Conservation (phyloP, 2,888 invertebrate species). For the Pantelozetes paolii region DNA sequence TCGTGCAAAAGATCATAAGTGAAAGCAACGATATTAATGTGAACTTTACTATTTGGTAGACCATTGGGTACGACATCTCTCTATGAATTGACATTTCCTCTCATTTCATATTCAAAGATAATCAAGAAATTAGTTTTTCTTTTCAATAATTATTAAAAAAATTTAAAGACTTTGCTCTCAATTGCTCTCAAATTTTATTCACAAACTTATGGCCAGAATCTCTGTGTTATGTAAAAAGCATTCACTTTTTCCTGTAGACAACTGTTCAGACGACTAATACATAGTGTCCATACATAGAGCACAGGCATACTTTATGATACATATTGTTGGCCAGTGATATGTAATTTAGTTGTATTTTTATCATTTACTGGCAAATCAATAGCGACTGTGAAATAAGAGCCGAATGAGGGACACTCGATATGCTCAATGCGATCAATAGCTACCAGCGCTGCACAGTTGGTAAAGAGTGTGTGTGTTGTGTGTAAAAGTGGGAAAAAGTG, state of each 20-base stretch:
- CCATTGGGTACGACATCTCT: background rate
- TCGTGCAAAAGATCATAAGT: slow-evolving; percentile 36
- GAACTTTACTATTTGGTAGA: slow-evolving; percentile 30
- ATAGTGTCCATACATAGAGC: background rate
- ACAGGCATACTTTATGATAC: too few relatives aligned
- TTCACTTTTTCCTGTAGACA: background rate
- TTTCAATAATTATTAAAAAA: too few relatives aligned
- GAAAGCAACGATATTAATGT: slow-evolving; percentile 31
- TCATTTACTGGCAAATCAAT: slow-evolving; percentile 19
- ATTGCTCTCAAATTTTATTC: too few relatives aligned
- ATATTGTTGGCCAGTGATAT: slow-evolving; percentile 22
- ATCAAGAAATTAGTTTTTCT: too few relatives aligned
- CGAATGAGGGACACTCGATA: slow-evolving; percentile 37
- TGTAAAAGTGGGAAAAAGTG: background rate
- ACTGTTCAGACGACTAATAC: slow-evolving; percentile 1
- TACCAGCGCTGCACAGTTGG: background rate
- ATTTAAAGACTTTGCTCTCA: too few relatives aligned
- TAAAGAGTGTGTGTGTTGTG: background rate
- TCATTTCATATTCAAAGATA: background rate
- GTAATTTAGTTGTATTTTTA: slow-evolving; percentile 36
- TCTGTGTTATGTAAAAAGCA: too few relatives aligned
- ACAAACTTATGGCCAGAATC: too few relatives aligned
- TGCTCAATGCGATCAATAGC: background rate
- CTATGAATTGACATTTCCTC: background rate
- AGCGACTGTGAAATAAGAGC: slow-evolving; percentile 27